Evolutionary conservation across 2,797 vertebrate genomes (phyloP), one percentile per base, ranked within the genome.

Genomic region (Columba guinea): DNA sequence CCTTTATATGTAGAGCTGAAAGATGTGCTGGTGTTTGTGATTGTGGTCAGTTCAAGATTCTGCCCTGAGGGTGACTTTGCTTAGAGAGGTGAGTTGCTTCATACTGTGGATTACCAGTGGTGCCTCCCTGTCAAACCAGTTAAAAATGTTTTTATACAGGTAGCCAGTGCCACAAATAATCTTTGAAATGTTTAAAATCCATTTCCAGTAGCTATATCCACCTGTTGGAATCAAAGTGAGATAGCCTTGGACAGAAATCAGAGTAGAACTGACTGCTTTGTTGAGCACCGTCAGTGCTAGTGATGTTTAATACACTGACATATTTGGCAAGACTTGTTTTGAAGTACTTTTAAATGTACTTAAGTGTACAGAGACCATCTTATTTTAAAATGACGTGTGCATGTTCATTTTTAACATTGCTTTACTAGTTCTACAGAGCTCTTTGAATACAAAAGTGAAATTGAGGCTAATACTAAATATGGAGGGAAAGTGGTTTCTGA

Each of bases 201-300:
- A 10, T 49, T 27, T 60, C 34, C 23, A 60, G 27, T 86, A 52
- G 51, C 51, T 68, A 32, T 5, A 78, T 24, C 30, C 35, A 41
- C 37, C 22, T 62, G 41, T 63, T 78, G 48, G 62, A 81, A 51
- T 78, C 27, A 13, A 74, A 81, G 30, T 21, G 62, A 78, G 70
- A 60, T 17, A 56, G 11, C 24, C 5, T 63, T 71, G 10, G 7
- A 5, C 21, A 70, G 69, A 52, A 68, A 64, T 34, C 34, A 35
- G 37, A 65, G 28, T n/a, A 78, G 28, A 84, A 11, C 53, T 32
- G 16, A 51, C 6, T 8, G 15, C 35, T 90, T 60, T 41, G 37
- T 59, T 30, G 23, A 11, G 48, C 22, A 10, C 0, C 0, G 9
- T 70, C 5, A 20, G 10, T 46, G 41, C 52, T 59, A 58, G 67